These are phyloP conservation scores for Calcarius lapponicus DNA, from an alignment of 2,797 vertebrate species.

Conservation along the genomic window DNA sequence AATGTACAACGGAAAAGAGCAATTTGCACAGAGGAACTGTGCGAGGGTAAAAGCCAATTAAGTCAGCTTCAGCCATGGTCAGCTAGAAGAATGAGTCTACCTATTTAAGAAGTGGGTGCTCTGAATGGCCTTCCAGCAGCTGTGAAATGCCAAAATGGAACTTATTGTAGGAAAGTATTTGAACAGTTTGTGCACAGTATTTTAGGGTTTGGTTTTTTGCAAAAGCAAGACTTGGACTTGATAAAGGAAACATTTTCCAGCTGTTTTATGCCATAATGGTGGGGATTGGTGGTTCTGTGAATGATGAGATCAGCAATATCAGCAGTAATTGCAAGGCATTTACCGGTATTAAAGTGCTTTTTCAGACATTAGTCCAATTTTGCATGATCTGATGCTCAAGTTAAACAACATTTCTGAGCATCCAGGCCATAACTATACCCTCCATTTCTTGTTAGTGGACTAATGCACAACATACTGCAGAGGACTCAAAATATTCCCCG, in stretches of 20 bases:
- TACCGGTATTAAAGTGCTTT: neutral
- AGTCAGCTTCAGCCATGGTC: neutral
- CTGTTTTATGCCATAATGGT: neutral
- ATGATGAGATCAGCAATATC: neutral
- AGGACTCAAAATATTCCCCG: neutral
- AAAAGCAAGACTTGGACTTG: neutral
- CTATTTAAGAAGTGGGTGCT: neutral
- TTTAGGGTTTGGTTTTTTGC: neutral
- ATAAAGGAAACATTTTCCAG: neutral
- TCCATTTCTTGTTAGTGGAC: neutral
- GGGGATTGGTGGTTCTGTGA: neutral
- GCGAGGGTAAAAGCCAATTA: neutral
- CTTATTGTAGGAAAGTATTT: neutral
- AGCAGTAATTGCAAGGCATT: neutral
- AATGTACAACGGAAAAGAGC: neutral
- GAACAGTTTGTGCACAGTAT: neutral
- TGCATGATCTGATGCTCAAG: neutral
- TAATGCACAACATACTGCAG: neutral
- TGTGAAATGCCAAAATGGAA: neutral
- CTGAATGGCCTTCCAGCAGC: neutral
- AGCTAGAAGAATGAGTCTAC: neutral
- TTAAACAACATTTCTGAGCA: neutral
- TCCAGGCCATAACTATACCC: neutral
- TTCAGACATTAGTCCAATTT: neutral
- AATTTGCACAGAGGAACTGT: neutral